phyloP scores from a whole-genome alignment of 2,113 vertebrate genomes.

The Numida meleagris region DNA sequence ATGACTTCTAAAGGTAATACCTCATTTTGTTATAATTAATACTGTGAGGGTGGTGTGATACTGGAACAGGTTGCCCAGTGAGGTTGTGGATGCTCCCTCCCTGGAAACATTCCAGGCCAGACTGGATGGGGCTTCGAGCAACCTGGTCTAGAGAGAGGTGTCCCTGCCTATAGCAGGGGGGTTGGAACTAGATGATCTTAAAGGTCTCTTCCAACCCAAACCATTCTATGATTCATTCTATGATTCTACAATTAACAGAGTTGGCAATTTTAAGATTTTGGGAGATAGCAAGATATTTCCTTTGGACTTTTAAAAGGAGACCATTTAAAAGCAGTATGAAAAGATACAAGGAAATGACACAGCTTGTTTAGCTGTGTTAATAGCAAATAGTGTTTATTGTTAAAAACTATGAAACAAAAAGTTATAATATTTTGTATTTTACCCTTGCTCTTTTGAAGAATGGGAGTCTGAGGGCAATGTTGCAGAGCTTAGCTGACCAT shows the following conservation, averaged over 20 bases:
- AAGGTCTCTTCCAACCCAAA: too few species aligned
- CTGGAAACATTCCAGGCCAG: too few species aligned
- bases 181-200: too few species aligned
- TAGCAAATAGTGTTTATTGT: too few species aligned
- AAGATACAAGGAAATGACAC: not conserved
- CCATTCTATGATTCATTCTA: too few species aligned
- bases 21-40: not conserved
- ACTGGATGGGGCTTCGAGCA: too few species aligned
- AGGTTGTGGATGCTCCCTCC: too few species aligned
- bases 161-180: too few species aligned
- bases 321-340: not conserved
- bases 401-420: not conserved
- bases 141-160: too few species aligned
- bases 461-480: not conserved
- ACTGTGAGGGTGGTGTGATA: too few species aligned
- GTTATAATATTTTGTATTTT: not conserved
- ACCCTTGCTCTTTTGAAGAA: not conserved
- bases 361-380: not conserved
- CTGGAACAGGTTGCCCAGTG: too few species aligned
- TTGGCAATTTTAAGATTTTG: not conserved
- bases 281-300: not conserved
- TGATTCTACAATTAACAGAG: not conserved
- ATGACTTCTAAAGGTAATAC: not conserved
- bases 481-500: not conserved
- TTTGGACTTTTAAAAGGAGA: not conserved